These are phyloP conservation scores for Onychomys torridus DNA, from an alignment of 2,797 vertebrate species.

Conservation along the genomic window DNA sequence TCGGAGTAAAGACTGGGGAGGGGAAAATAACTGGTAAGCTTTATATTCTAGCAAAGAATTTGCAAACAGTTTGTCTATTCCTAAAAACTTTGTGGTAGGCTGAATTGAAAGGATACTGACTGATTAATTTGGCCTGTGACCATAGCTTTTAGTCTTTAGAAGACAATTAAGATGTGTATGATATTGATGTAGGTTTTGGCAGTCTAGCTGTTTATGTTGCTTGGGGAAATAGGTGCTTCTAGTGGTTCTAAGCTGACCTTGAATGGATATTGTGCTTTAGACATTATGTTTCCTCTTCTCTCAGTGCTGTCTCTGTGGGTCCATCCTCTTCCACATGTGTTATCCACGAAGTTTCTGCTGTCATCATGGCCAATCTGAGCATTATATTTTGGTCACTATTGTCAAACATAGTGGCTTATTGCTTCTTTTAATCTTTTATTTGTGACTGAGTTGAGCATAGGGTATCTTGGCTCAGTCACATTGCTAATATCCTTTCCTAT, in stretches of 20 bases:
- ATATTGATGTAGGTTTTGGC: too few species aligned
- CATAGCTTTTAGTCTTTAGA: too few species aligned
- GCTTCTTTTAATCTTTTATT: neutral
- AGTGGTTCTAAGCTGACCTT: neutral
- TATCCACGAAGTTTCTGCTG: neutral
- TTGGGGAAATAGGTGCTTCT: neutral
- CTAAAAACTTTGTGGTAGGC: too few species aligned
- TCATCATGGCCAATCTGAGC: neutral
- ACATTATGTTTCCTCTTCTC: neutral
- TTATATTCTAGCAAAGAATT: too few species aligned
- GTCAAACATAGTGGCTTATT: neutral
- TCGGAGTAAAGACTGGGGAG: too few species aligned
- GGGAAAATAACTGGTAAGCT: too few species aligned
- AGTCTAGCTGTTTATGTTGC: neutral
- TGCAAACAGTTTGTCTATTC: too few species aligned
- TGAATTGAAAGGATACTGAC: too few species aligned
- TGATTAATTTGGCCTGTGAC: too few species aligned
- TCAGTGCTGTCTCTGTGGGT: neutral
- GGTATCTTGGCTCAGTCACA: neutral
- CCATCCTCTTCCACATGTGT: too few species aligned
- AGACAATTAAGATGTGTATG: too few species aligned
- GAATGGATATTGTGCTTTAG: neutral
- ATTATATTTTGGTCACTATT: neutral
- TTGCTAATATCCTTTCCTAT: neutral
- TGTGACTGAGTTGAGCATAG: neutral